Base-by-base conservation (phyloP, 2,888 invertebrate genomes). In the Folsomia manolachei region DNA sequence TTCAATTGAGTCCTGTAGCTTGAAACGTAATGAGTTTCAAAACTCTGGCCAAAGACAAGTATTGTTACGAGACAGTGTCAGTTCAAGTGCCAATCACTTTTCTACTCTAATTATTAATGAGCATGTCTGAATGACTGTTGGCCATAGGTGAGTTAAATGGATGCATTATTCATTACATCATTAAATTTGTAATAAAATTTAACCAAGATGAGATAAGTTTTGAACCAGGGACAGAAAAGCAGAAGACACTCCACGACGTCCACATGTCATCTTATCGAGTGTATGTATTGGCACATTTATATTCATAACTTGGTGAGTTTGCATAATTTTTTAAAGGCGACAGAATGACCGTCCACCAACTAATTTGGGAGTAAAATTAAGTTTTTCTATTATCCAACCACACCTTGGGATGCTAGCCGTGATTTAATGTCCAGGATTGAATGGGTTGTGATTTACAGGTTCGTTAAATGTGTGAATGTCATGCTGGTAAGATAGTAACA, bases 281-380 rank as follows among this genome's bases (percentile, higher is more conserved):
- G 39, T 39, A 9, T 9, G 4, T 39, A 14, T 9, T 56, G 56
- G 21, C 56, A 7, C 7, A 56, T 56, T 11, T 24, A 63, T 26
- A 63, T 60, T 60, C 4, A 52, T 66, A 39, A 52, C 23, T 52
- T 39, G 52, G 52, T 24, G 39, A 19, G 26, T 27, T 7, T 39
- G 39, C 39, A 39, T 39, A 39, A 4, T 4, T 39, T 4, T 9
- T 4, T 39, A 56, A 11, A 39, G 65, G 65, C 65, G 65, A 66
- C 65, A 66, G 52, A 51, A 51, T 66, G 65, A 66, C 65, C 65
- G 65, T 66, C 65, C 19, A 14, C 24, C 18, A 23, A 27, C 19
- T 66, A 21, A 52, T 52, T 66, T 66, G 51, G 19, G 7, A 27
- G 27, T 66, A 21, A 66, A 66, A 66, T 52, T 11, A 51, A 4